Conservation (phyloP, 2,113 vertebrate species). For the Elephas maximus region DNA sequence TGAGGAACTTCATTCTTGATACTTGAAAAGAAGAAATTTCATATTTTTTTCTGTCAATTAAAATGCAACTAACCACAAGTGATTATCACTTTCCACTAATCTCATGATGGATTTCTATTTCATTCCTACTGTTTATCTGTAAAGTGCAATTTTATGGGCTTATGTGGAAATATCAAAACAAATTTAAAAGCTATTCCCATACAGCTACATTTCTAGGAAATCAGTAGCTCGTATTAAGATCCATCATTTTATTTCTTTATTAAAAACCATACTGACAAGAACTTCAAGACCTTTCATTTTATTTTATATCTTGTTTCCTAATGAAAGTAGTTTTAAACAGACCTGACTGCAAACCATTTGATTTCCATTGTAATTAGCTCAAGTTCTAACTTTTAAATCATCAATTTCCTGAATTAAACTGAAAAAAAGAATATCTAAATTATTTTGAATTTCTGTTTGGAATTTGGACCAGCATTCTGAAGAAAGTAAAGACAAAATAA, state of each 20-base stretch:
- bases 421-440: background rate
- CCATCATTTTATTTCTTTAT: slow-evolving; percentile 2
- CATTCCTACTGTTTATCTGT: background rate
- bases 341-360: background rate
- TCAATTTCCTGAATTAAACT: slow-evolving; percentile 20
- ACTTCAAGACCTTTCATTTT: background rate
- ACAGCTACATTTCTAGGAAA: slow-evolving; percentile 27
- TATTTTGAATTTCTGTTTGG: slow-evolving; percentile 13
- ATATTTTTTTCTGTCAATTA: background rate
- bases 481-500: slow-evolving; percentile 28
- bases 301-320: background rate
- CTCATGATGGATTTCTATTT: background rate
- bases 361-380: background rate
- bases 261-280: slow-evolving; percentile 13
- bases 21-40: background rate
- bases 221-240: background rate
- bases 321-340: slow-evolving; percentile 8
- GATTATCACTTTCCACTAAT: background rate
- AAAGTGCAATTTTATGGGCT: slow-evolving; percentile 2
- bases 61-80: background rate
- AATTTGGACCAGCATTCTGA: slow-evolving; percentile 11
- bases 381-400: background rate
- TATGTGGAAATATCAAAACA: slow-evolving; percentile 7
- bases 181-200: slow-evolving; percentile 32
- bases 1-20: background rate